Percentiles rank a stretch among this genome's conserved stretches.
Conservation (phyloP, 2,888 invertebrate genomes). For the Agapostemon virescens region DNA sequence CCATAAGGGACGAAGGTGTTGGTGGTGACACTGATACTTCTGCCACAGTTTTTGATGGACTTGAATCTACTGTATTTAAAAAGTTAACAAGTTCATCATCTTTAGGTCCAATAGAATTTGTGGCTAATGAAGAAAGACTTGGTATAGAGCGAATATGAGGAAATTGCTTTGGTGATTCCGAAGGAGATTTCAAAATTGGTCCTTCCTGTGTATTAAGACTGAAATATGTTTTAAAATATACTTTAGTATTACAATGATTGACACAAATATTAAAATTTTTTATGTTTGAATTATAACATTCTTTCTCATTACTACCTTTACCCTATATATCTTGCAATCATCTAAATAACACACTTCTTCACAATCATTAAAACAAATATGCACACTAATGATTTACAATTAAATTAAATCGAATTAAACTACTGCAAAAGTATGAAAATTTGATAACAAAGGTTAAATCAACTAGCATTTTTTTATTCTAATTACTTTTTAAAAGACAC, state of each 20-base stretch:
- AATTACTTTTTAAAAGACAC: neutral
- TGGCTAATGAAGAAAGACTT: constrained; percentile 47
- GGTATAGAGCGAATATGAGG: constrained; percentile 37
- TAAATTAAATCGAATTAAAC: neutral
- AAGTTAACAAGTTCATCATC: constrained; percentile 71
- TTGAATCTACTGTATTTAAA: constrained; percentile 66
- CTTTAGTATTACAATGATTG: neutral
- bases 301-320: neutral
- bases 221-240: constrained; percentile 26
- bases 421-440: neutral
- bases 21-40: constrained; percentile 58
- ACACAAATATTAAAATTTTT: neutral
- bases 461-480: neutral
- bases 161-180: constrained; percentile 43
- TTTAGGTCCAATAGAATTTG: constrained; percentile 40
- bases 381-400: neutral
- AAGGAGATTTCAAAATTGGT: constrained; percentile 18
- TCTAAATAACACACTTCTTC: neutral
- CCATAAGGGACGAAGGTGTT: constrained; percentile 69
- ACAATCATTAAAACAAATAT: neutral
- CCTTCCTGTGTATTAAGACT: constrained; percentile 33
- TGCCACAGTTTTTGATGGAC: constrained; percentile 59
- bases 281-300: neutral
- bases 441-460: neutral
- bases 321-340: neutral